Evolutionary conservation across 2,888 invertebrate species (phyloP), one percentile per base, ranked within the genome.

Genomic region (Pseudanteris insignis): DNA sequence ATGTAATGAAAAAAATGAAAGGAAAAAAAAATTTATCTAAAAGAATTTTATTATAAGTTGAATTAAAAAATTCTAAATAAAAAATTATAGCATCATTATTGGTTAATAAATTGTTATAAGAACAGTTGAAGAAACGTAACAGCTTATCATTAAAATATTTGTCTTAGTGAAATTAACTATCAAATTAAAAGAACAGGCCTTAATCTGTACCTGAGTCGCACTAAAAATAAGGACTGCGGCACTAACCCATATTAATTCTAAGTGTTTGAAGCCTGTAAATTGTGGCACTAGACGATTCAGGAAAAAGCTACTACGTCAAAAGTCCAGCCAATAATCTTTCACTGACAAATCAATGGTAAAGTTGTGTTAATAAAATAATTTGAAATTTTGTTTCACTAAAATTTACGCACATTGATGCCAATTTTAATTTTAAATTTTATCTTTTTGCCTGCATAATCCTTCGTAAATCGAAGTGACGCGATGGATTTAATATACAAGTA

Each of bases 191-290:
- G 67, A 74, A 75, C 69, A 75, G 76, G 74, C 76, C 76, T 76
- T 72, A 73, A 72, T 60, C 73, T 70, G 76, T 77, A 77, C 76
- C 76, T 76, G 76, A 76, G 75, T 74, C 75, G 75, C 73, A 70
- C 50, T 67, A 40, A 53, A 57, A 51, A 28, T 36, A 64, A 44
- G 55, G 59, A 36, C 41, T 65, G 70, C 71, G 75, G 73, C 72
- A 64, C 53, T 61, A 55, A 64, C 54, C 65, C 64, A 63, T 64
- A 62, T 57, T 66, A 63, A 66, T 63, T 57, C 61, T 63, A 61
- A 66, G 63, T 59, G 41, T 54, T 63, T 50, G 59, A 54, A 64
- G 60, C 61, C 57, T 63, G 60, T 59, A 38, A 38, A 47, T 41
- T 13, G 38, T 37, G 30, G 37, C 12, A 38, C 48, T n/a, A 32